Evolutionary conservation across 2,113 vertebrate genomes (phyloP), one percentile per base, ranked within the genome.

Genomic region (Gallinago paraguaiae): DNA sequence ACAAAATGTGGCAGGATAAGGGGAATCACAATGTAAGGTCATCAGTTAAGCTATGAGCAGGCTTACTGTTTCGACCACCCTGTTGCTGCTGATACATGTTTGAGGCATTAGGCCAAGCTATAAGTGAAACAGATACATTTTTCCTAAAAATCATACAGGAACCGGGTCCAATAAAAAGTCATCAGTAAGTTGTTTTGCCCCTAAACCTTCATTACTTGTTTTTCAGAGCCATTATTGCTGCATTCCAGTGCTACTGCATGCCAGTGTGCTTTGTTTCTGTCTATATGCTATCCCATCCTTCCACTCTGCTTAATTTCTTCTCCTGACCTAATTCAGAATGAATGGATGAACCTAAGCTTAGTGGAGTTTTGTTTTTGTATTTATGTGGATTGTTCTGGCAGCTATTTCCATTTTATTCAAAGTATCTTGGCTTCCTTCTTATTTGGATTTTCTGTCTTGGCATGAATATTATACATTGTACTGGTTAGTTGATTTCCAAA

Each of bases 391-490:
- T 90, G 54, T 93, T 96, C 92, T 97, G 97, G 94, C 95, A 97
- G 67, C 70, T 86, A 33, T 76, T 78, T 95, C 76, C 82, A 83
- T 92, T 48, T 93, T 54, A 75, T 57, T 90, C 93, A 87, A 96
- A 95, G 95, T 65, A 75, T 60, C 88, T 97, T 96, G 79, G 65
- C 94, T 93, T 96, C n/a, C 17, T 94, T 97, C 33, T 95, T 97
- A 95, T 86, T 97, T 96, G 86, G 69, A 96, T 96, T 91, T 94
- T 97, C 79, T 94, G 13, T 88, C 93, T 97, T 93, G 88, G 89
- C 94, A 77, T 85, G 65, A 92, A 67, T 89, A 90, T 92, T 95
- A 46, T 72, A 54, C 35, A 8, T 96, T 94, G 79, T 86, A 89
- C 84, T 92, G 80, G 82, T 95, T 97, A 93, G 93, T 65, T 89